These are phyloP conservation scores for Gallinago stenura DNA, from an alignment of 2,797 vertebrate species.

Conservation along the genomic window DNA sequence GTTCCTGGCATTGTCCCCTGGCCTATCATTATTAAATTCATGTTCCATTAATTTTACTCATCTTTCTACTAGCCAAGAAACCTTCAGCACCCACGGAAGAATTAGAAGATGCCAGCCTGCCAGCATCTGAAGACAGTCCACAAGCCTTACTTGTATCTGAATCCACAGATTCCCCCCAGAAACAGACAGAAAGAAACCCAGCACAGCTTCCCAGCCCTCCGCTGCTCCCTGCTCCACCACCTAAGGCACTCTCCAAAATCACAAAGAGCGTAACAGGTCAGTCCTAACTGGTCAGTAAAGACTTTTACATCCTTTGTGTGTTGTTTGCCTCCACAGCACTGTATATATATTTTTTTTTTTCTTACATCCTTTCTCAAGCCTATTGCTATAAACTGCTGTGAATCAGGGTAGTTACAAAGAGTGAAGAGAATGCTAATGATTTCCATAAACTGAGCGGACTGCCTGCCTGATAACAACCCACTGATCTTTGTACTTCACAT, in stretches of 20 bases:
- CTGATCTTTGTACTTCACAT: background rate
- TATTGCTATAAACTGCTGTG: background rate
- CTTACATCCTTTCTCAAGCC: background rate
- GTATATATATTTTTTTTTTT: background rate
- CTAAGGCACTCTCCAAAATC: slow-evolving; percentile 78
- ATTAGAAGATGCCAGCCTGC: slow-evolving; percentile 59
- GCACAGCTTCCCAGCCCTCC: slow-evolving; percentile 80
- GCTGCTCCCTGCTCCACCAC: slow-evolving; percentile 75
- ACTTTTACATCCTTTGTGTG: background rate
- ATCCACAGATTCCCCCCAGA: slow-evolving; percentile 74
- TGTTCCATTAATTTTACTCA: slow-evolving; percentile 37
- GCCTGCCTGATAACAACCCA: background rate
- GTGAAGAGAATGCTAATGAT: background rate
- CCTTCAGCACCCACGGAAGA: slow-evolving; percentile 68
- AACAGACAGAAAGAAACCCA: slow-evolving; percentile 71
- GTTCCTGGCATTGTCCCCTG: slow-evolving; percentile 51
- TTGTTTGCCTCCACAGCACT: background rate
- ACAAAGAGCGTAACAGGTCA: slow-evolving; percentile 78
- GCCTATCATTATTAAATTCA: slow-evolving; percentile 51
- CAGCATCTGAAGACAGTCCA: slow-evolving; percentile 72
- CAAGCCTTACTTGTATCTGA: slow-evolving; percentile 81
- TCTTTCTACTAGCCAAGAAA: slow-evolving; percentile 74
- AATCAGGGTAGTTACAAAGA: background rate
- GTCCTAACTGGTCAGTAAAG: background rate
- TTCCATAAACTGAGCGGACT: background rate